Evolutionary conservation across 2,113 vertebrate genomes (phyloP).

Genomic region (Sprattus sprattus): DNA sequence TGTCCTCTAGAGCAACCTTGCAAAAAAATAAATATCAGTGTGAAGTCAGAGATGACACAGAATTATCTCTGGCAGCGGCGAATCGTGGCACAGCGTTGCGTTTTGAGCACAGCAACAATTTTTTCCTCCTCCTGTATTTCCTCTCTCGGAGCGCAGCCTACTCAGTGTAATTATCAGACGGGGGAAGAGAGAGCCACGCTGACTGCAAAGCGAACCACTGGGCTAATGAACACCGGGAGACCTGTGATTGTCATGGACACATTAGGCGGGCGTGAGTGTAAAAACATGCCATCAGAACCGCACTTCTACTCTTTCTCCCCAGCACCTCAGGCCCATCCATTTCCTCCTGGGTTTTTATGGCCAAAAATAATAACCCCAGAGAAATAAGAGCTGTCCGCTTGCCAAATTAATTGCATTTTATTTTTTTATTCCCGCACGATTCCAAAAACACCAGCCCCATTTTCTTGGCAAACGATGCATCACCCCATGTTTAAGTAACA

Average conservation of each 20-base stretch:
- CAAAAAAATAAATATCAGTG: neutral
- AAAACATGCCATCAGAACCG: conserved; percentile 12
- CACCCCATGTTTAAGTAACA: conserved; percentile 57
- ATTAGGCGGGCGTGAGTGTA: conserved; percentile 16
- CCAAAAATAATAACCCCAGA: conserved; percentile 36
- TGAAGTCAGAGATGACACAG: neutral
- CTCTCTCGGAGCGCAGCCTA: neutral
- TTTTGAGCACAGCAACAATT: neutral
- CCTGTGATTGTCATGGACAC: neutral
- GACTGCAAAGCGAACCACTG: neutral
- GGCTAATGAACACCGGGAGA: conserved; percentile 8
- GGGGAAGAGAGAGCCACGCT: neutral
- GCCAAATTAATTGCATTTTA: conserved; percentile 34
- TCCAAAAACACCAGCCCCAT: conserved; percentile 39
- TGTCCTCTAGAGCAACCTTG: neutral
- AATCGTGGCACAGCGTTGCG: neutral
- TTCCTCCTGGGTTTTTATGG: conserved; percentile 25
- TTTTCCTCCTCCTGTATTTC: neutral
- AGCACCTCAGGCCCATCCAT: conserved; percentile 14
- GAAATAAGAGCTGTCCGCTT: conserved; percentile 32
- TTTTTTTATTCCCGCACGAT: neutral
- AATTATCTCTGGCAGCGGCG: neutral
- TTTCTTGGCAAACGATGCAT: conserved; percentile 44
- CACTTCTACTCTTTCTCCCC: neutral
- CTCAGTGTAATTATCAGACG: neutral